phyloP scores from a whole-genome alignment of 2,888 invertebrate genomes.

The Oeneis ivallda region DNA sequence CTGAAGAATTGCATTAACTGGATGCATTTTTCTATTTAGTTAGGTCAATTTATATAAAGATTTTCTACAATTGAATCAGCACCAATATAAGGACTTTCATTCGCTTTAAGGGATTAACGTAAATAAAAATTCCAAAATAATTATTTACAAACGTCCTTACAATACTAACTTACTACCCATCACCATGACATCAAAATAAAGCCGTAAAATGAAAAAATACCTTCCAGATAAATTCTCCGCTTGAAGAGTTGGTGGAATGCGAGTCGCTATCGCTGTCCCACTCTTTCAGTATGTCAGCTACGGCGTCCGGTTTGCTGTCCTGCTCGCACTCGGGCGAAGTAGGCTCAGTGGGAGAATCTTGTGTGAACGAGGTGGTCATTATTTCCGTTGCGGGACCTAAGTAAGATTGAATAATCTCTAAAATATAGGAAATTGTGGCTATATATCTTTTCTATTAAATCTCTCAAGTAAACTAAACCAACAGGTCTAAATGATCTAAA shows the following conservation, averaged over 20 bases:
- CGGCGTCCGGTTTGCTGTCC: slow-evolving; percentile 63
- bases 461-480: no score
- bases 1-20: background rate
- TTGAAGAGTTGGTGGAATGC: slow-evolving; percentile 85
- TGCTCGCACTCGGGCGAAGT: slow-evolving; percentile 61
- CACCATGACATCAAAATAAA: background rate
- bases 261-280: slow-evolving; percentile 87
- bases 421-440: no score
- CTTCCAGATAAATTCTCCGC: slow-evolving; percentile 91
- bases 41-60: background rate
- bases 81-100: slow-evolving; percentile 12
- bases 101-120: background rate
- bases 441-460: no score
- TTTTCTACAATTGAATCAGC: background rate
- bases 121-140: slow-evolving; percentile 10
- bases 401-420: background rate
- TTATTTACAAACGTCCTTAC: slow-evolving; percentile 12
- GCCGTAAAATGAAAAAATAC: slow-evolving; percentile 59
- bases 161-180: slow-evolving; percentile 6
- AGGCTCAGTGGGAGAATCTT: slow-evolving; percentile 74
- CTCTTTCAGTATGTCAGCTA: slow-evolving; percentile 77
- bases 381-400: slow-evolving; percentile 71
- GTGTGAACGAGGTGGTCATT: slow-evolving; percentile 75
- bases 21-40: background rate
- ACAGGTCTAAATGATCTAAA: no score